phyloP scores from a whole-genome alignment of 2,797 vertebrate species.

The Tokudaia muenninki region DNA sequence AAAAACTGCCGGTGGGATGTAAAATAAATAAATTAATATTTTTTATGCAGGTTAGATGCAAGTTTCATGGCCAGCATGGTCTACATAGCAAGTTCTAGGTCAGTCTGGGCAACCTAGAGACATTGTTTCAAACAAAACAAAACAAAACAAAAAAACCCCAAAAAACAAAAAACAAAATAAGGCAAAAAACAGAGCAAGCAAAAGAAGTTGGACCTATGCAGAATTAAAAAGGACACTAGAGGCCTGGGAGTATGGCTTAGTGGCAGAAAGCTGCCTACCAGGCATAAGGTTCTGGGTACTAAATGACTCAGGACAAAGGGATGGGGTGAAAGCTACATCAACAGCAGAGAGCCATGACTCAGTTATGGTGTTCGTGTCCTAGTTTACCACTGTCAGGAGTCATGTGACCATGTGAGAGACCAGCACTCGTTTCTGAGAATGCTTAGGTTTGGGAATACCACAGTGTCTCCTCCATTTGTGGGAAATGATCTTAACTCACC shows the following conservation, averaged over 20 bases:
- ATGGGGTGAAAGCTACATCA: neutral
- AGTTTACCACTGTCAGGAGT: neutral
- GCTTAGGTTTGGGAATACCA: slow-evolving; percentile 5
- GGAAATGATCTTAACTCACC: slow-evolving; percentile 40
- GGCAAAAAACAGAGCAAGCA: neutral
- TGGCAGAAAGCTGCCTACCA: neutral
- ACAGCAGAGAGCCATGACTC: neutral
- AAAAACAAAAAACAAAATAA: neutral
- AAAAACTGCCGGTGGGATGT: neutral
- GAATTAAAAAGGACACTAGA: neutral
- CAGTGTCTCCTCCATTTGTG: neutral
- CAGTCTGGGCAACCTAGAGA: neutral
- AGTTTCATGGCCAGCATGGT: neutral
- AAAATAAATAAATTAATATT: neutral
- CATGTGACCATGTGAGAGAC: neutral
- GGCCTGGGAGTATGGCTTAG: too few relatives aligned
- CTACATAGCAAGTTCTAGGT: neutral
- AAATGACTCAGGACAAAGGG: neutral
- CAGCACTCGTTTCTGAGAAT: slow-evolving; percentile 53
- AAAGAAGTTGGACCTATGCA: neutral
- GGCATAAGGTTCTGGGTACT: neutral
- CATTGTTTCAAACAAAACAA: neutral
- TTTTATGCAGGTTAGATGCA: neutral
- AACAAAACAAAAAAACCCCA: neutral
- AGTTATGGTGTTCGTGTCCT: neutral